Base-by-base conservation (phyloP, 2,797 vertebrate species). In the Gymnodraco acuticeps region DNA sequence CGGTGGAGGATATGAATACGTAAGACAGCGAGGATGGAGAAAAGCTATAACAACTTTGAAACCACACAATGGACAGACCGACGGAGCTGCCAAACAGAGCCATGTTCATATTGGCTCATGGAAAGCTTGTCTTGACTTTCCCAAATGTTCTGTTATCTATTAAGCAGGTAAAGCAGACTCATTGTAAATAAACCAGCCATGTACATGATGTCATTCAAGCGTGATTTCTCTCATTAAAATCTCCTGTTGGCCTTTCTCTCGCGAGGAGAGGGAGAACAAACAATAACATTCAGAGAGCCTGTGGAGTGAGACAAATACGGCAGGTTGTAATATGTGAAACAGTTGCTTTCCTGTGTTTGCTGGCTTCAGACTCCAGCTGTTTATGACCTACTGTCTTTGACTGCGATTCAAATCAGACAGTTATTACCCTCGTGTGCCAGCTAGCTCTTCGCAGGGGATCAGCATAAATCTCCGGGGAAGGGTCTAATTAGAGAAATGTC, bases 401-500 rank as follows among this genome's bases (percentile, higher is more conserved):
- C 80, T 77, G 80, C 58, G 63, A 81, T 62, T 71, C 76, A 20
- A 20, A 64, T 63, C 55, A 85, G 81, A 83, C 87, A 72, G 83
- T 84, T 73, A 83, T 78, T 63, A 47, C 31, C 82, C 52, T 73
- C n/a, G 48, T 71, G 74, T 80, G 73, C 58, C 61, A 71, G 71
- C 67, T 47, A 76, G 64, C 62, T 69, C 77, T 64, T 74, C 4
- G 12, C 56, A 51, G 81, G 86, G 70, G 64, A 78, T 69, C 60
- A 5, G 61, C 19, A 61, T 76, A 64, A 75, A 74, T 73, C 86
- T 76, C 72, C 0, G 6, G 45, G 75, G 73, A 78, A 56, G 52
- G 46, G 59, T 80, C 74, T 84, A 85, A 89, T 89, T 85, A 88
- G 73, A 67, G 78, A 82, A 86, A 88, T 73, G 78, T 85, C 86